Base-by-base conservation (phyloP, 1,140 invertebrate genomes). In the Archegozetes longisetosus region DNA sequence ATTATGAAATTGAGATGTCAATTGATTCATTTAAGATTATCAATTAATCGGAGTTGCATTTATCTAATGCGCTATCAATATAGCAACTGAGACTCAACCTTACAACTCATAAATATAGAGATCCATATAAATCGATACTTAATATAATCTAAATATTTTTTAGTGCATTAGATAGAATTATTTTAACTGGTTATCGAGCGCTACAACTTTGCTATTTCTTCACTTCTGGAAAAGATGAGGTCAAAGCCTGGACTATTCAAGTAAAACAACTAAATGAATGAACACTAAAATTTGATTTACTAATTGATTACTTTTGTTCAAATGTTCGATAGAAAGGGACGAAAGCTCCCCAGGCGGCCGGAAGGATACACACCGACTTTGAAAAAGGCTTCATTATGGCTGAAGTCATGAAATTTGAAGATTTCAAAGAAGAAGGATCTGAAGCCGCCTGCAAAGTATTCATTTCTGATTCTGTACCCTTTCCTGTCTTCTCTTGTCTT, bases 321-420 rank as follows among this genome's bases (percentile, higher is more conserved):
- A 20, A 61, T 23, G 22, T 9, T 22, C 24, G 0, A 53, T 29
- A 96, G 84, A 93, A 92, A 83, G 88, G 88, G 54, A 90, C 90
- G 0, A 98, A 97, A 73, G 95, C 96, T 0, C 96, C 96, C 0
- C 90, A 95, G 74, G 96, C 95, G 23, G 96, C 92, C 29, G 95
- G 96, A 1, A 82, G 83, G 68, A 99, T 99, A 74, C 96, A 99
- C 72, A 95, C 94, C 1, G 95, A 98, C 72, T 98, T 99, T 74
- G 96, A 99, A 72, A 98, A 96, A 74, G 96, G 96, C 47, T 99
- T 99, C 76, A 98, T 99, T 59, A 98, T 98, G 95, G 96, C 96
- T 52, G 95, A 99, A 78, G 90, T 98, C 0, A 98, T 98, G 92
- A 92, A 95, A 70, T 98, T 81, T 69, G 84, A 85, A 51, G 96